phyloP scores from a whole-genome alignment of 2,888 invertebrate species.

The Chirona hameri region DNA sequence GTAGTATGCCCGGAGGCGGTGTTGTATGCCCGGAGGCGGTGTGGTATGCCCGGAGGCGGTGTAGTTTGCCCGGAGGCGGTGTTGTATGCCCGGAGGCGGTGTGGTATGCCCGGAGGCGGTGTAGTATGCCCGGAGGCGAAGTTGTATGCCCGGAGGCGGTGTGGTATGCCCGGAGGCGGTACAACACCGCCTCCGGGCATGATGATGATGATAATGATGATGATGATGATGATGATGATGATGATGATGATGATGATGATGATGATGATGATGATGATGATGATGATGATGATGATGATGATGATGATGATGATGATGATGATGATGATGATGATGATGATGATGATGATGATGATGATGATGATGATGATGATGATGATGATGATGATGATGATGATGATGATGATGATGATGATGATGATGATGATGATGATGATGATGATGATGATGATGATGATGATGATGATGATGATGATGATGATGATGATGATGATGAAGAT shows the following conservation, averaged over 20 bases:
- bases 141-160: too few relatives aligned
- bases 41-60: too few relatives aligned
- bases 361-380: constrained; percentile 22
- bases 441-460: constrained; percentile 22
- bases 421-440: constrained; percentile 22
- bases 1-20: too few relatives aligned
- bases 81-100: too few relatives aligned
- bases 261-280: constrained; percentile 22
- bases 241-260: constrained; percentile 22
- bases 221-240: constrained; percentile 22
- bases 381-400: constrained; percentile 22
- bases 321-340: too few relatives aligned
- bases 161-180: too few relatives aligned
- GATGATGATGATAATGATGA: constrained; percentile 22
- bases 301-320: constrained; percentile 22
- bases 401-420: constrained; percentile 22
- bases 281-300: constrained; percentile 22
- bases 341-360: too few relatives aligned
- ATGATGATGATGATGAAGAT: constrained; percentile 11
- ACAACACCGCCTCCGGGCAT: neutral
- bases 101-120: too few relatives aligned
- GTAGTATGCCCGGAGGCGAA: too few relatives aligned
- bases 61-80: too few relatives aligned
- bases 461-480: constrained; percentile 22
- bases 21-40: too few relatives aligned